Evolutionary conservation across 2,797 vertebrate genomes (phyloP), one percentile per base, ranked within the genome.

Genomic region (Eurystomus glaucurus): DNA sequence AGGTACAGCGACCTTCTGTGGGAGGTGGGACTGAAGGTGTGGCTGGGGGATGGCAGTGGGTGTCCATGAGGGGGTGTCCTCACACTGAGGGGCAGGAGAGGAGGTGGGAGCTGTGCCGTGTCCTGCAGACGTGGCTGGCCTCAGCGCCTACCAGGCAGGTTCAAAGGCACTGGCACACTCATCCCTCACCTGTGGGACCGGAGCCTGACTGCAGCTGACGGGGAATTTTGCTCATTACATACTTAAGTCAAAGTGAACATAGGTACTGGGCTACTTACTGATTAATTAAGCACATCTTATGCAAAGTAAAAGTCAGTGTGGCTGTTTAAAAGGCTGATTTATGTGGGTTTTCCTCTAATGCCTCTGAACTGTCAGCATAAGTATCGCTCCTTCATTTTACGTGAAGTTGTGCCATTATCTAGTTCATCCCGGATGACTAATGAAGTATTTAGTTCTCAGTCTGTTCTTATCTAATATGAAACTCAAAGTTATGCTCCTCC

Each of bases 141-240:
- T 14, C 10, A 19, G 13, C 1, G 2, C 26, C 18, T 5, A 2
- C 50, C 45, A 2, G 26, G 45, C 33, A 4, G 4, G 3, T 37
- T 17, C 14, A 4, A 2, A 31, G 57, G 14, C 20, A 0, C 7
- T 41, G 37, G 37, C 35, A 35, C 35, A 35, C 64, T 74, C 55
- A 26, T 58, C 8, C 19, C 33, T 3, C 2, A 33, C 33, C 62
- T 54, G 41, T 15, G 28, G 7, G 12, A 20, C 14, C 11, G 13
- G 18, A 57, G 17, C 7, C 22, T 75, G 68, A 3, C 14, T 11
- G 37, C 17, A 31, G 0, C 14, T 0, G 0, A 2, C 4, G 10
- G 28, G n/a, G 43, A 39, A n/a, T 52, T 83, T 50, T 58, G 9
- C 29, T 55, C 11, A 10, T 69, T 52, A 7, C 2, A 0, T 2